Base-by-base conservation (phyloP, 2,113 vertebrate genomes). In the Carollia perspicillata region DNA sequence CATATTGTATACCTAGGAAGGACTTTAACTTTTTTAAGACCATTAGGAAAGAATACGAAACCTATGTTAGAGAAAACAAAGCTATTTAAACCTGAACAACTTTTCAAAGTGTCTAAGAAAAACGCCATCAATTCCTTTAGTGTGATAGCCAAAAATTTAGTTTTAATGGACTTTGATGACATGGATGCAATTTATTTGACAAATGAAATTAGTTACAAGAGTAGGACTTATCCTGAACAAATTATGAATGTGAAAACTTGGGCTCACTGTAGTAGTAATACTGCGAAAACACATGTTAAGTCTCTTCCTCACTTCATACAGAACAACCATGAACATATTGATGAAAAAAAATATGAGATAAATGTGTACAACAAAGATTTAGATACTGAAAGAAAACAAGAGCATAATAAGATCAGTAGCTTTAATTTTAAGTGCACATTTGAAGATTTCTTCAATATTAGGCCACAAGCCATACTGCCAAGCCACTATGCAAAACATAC, bases 141-240 rank as follows among this genome's bases (percentile, higher is more conserved):
- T 78, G 89, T 85, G 79, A 22, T 77, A 93, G 47, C 89, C 88
- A 84, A 97, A 97, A 97, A 97, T 90, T 65, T 13, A 3, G 18
- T 51, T 77, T 96, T 90, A 94, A 71, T 95, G 93, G 88, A 97
- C 81, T 96, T 89, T 93, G 97, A 97, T 69, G 97, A 98, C 14
- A 89, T 84, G 26, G 95, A 98, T 65, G 72, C 94, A 74, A 97
- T 98, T 90, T 86, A 55, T 75, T 96, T 94, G n/a, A 95, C 74
- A 81, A 96, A 96, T 89, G 12, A 86, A 97, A 96, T 65, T 95
- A 75, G 94, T 98, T 74, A 95, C 35, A 55, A 83, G 74, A 93
- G 85, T 95, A 81, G 92, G 47, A 89, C 16, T 13, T 71, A 63
- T 10, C 53, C 9, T 93, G 95, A 97, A 80, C 89, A 55, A 71